Conservation (phyloP, 2,797 vertebrate species). For the Propithecus deckenii region DNA sequence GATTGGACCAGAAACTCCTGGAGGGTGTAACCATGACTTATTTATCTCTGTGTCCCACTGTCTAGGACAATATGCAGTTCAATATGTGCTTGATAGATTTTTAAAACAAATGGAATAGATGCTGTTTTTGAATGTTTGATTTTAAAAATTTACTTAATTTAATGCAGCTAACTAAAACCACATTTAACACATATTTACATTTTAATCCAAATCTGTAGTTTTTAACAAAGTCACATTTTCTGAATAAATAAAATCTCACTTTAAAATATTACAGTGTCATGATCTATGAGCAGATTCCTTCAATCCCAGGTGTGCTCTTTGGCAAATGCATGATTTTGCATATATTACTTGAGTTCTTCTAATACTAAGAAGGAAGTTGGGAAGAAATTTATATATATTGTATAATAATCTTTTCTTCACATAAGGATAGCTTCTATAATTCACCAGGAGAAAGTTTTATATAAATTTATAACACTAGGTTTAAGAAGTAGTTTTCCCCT, state of each 20-base stretch:
- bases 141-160: neutral
- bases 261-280: neutral
- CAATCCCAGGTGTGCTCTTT: neutral
- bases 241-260: constrained; percentile 18
- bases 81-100: constrained; percentile 9
- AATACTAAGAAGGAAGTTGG: neutral
- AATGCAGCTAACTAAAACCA: neutral
- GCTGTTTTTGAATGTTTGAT: neutral
- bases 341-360: constrained; percentile 24
- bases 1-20: neutral
- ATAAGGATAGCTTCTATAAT: neutral
- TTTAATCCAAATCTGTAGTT: constrained; percentile 28
- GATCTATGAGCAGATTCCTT: constrained; percentile 1
- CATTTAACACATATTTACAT: neutral
- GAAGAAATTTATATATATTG: constrained; percentile 13
- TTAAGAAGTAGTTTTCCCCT: neutral
- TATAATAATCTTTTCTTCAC: neutral
- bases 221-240: constrained; percentile 31
- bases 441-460: neutral
- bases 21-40: neutral
- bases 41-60: neutral
- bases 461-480: constrained; percentile 42
- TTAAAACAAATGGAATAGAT: constrained; percentile 6
- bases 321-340: constrained; percentile 24
- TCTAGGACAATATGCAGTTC: neutral